Conservation (phyloP, 2,113 vertebrate genomes). For the Puffinus mauretanicus region DNA sequence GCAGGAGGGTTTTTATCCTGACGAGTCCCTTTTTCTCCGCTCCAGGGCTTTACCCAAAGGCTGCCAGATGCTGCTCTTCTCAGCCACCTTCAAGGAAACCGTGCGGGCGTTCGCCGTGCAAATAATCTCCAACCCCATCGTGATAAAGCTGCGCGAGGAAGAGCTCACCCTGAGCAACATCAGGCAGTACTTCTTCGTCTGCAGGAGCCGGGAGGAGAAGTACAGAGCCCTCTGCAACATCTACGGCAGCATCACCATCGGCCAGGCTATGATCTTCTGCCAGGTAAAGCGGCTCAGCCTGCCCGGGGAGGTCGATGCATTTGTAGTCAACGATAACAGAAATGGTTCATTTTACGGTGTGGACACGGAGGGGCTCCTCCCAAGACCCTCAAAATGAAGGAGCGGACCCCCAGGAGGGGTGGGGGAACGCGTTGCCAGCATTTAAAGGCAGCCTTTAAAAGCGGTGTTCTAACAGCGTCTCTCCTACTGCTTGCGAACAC, state of each 20-base stretch:
- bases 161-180: conserved; percentile 77
- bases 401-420: neutral
- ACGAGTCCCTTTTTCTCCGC: neutral
- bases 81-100: conserved; percentile 72
- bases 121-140: conserved; percentile 71
- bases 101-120: conserved; percentile 70
- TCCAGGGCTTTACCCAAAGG: conserved; percentile 60
- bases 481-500: neutral
- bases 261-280: conserved; percentile 81
- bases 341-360: neutral
- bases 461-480: neutral
- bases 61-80: conserved; percentile 81
- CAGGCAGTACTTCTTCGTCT: conserved; percentile 74
- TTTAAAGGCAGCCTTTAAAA: neutral
- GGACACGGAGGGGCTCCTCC: neutral
- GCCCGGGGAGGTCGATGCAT: neutral
- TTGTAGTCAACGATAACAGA: fast-evolving
- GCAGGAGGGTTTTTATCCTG: neutral
- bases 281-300: conserved; percentile 49
- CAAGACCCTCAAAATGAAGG: neutral
- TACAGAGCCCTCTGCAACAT: conserved; percentile 75
- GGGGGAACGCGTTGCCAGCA: no score
- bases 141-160: conserved; percentile 75
- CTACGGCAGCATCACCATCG: conserved; percentile 72
- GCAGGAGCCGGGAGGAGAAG: conserved; percentile 49